Conservation (phyloP, 2,888 invertebrate species). For the Ditula angustiorana region DNA sequence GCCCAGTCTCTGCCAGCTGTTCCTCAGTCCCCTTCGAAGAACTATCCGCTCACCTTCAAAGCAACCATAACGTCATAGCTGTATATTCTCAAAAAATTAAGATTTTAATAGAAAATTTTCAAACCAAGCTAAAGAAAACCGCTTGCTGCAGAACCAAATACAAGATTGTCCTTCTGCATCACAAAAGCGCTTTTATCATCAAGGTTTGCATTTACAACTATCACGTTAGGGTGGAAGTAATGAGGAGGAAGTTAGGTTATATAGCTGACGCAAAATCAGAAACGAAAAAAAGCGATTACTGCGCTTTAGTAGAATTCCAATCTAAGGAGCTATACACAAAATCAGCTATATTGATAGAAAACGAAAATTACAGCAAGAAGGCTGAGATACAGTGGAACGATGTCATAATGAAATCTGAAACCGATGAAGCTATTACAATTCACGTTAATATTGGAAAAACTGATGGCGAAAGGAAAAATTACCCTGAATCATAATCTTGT, state of each 20-base stretch:
- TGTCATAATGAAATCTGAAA: constrained; percentile 75
- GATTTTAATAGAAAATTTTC: constrained; percentile 81
- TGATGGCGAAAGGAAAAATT: constrained; percentile 66
- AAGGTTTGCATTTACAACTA: constrained; percentile 82
- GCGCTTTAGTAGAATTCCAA: constrained; percentile 79
- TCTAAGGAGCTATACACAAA: constrained; percentile 77
- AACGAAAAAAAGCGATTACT: constrained; percentile 75
- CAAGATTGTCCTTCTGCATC: constrained; percentile 76
- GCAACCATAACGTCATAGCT: constrained; percentile 75
- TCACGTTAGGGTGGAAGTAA: constrained; percentile 78
- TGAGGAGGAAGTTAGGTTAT: constrained; percentile 77
- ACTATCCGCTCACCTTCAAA: constrained; percentile 72
- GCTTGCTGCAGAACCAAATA: constrained; percentile 81
- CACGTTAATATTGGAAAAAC: constrained; percentile 79
- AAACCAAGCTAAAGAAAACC: constrained; percentile 78
- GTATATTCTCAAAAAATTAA: constrained; percentile 82
- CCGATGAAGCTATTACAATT: constrained; percentile 78
- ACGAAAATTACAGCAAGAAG: constrained; percentile 78
- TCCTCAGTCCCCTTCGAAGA: constrained; percentile 76
- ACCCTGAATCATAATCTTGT: constrained; percentile 55
- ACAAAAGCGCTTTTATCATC: constrained; percentile 80
- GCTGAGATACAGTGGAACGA: constrained; percentile 81
- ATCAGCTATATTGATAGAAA: constrained; percentile 77
- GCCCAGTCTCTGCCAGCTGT: constrained; percentile 78
- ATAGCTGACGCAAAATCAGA: constrained; percentile 72